Base-by-base conservation (phyloP, 2,113 vertebrate species). In the Cebus imitator region DNA sequence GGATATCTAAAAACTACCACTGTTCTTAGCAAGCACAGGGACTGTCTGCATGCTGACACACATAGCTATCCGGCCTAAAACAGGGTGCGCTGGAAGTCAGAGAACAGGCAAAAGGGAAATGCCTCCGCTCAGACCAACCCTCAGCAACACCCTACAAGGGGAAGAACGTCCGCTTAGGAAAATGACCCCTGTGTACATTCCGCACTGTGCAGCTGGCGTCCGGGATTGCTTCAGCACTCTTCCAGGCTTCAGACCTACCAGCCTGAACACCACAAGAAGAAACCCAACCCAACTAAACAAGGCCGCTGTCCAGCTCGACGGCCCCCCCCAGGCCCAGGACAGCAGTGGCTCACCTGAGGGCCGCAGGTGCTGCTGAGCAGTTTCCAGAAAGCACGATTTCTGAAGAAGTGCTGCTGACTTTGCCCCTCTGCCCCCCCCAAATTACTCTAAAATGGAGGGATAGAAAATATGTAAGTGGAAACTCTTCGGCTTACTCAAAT, bases 81-180 rank as follows among this genome's bases (percentile, higher is more conserved):
- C 30, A n/a, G 18, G 2, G 4, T 3, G 8, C 30, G 1, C 0
- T 48, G n/a, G 50, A 30, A 52, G 21, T 66, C 18, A n/a, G 43
- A 61, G 30, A 61, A 17, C 1, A 2, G 48, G 18, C 37, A n/a
- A 80, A 16, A 73, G 55, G 61, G 45, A 13, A 35, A 73, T 0
- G 3, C 11, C 11, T 64, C 16, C 4, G 5, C n/a, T 50, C 8
- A 20, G 4, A 8, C 45, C 48, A 23, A 40, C 37, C 18, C 40
- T 81, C 7, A 0, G 50, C 6, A 25, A 73, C 64, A 27, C 70
- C 90, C 37, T 21, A 7, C 40, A 75, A 50, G 40, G 35, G 52
- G 55, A 32, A 61, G 30, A 37, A 10, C 3, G 12, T 18, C 43
- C 37, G 21, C n/a, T 76, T 10, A 40, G 57, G 64, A 81, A 87